Base-by-base conservation (phyloP, 2,888 invertebrate species). In the Campoplex nolae region DNA sequence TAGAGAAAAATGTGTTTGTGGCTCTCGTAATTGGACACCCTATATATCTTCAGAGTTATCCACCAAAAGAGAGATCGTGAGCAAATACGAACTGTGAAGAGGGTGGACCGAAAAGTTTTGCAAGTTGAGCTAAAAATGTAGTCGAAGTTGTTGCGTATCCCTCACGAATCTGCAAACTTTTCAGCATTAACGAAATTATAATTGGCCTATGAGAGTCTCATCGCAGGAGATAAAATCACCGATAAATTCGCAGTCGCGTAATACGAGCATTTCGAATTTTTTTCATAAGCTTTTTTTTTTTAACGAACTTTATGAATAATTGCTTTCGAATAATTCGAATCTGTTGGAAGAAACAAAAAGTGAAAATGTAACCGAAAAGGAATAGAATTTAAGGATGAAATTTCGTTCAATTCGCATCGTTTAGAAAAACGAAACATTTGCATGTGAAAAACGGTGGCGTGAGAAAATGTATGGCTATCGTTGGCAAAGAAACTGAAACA, bases 381-480 rank as follows among this genome's bases (percentile, higher is more conserved):
- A 67, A 67, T 58, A 67, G 9, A 42, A 42, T 42, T 8, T 3
- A 1, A 9, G 1, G 42, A 42, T 42, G 9, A 9, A 42, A 42
- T 42, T 42, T 42, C 38, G 38, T 38, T 62, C 0, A 62, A 62
- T 32, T 32, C 13, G 62, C 13, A 32, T 62, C 38, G n/a, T 67
- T 42, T n/a, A n/a, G 38, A 38, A 42, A 67, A 42, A 42, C n/a
- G 11, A 67, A 42, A 28, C 8, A 67, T 67, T 42, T 67, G 67
- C 32, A 62, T 32, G 16, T 11, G 13, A 81, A 78, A 83, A 78
- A 83, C 48, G 48, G 77, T 35, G 83, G 45, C 51, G 58, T 56
- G 23, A 56, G 35, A 18, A 71, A 86, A 86, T 88, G 82, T 84
- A 88, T 86, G 16, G 84, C 70, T 58, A 79, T 65, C 81, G 88